Evolutionary conservation across 2,888 invertebrate genomes (phyloP), one percentile per base, ranked within the genome.

Genomic region (Leptura quadrifasciata): DNA sequence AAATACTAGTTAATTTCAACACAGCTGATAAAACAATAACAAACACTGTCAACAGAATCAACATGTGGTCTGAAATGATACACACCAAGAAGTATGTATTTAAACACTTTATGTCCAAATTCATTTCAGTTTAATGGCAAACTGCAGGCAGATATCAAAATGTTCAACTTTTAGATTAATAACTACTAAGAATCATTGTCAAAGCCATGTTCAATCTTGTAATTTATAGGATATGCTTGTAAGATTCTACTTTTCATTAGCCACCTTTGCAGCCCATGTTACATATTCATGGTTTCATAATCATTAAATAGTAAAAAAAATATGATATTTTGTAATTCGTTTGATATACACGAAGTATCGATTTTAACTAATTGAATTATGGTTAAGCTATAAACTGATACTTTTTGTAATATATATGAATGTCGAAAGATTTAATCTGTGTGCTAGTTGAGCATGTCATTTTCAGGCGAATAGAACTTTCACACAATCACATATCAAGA

Each of bases 11-110:
- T 1, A 31, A 54, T 27, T 52, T 67, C 65, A 54, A 54, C 65
- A 54, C 24, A 67, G 60, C 65, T 54, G 52, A 24, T n/a, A 24
- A n/a, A 67, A 67, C 12, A 67, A 67, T 54, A 67, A 67, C 54
- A 67, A 67, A 67, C n/a, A 54, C 20, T 47, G 4, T n/a, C 27
- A 24, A 27, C 15, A 39, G 5, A 47, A 52, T 24, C 65, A 54
- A 67, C 65, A 67, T 67, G 65, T 67, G 65, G 65, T 47, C 39
- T 21, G 65, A 52, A 39, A 47, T 47, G 2, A 47, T 47, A 47
- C 47, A 47, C n/a, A 47, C 1, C 5, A 5, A n/a, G 1, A 2
- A 47, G 47, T n/a, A n/a, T 47, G n/a, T 47, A n/a, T 15, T 47
- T 24, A 24, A 24, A 24, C 27, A 4, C 3, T 47, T n/a, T 47